Conservation (phyloP, 2,888 invertebrate species). For the Caenorhabditis zanzibari region DNA sequence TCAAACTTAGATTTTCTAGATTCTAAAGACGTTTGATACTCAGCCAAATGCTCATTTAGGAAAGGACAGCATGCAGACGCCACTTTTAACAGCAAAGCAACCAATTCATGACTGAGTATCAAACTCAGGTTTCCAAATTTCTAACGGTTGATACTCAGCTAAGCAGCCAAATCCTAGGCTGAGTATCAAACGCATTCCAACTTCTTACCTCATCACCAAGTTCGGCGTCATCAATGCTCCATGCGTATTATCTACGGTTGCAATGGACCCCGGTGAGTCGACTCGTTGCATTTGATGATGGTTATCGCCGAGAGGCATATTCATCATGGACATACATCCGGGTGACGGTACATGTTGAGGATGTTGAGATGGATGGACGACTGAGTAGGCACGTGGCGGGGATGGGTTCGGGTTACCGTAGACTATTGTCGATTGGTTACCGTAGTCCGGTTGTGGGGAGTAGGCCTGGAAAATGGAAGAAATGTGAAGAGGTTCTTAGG, state of each 20-base stretch:
- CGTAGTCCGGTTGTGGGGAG: slow-evolving; percentile 52
- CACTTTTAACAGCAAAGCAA: no score
- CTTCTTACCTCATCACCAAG: slow-evolving; percentile 14
- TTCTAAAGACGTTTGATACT: neutral
- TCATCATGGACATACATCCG: slow-evolving; percentile 74
- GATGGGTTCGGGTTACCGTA: slow-evolving; percentile 24
- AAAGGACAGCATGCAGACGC: no score
- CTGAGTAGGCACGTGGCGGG: slow-evolving; percentile 69
- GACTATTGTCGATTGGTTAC: neutral
- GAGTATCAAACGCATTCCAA: neutral
- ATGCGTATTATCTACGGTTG: slow-evolving; percentile 19
- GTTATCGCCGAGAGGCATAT: slow-evolving; percentile 60
- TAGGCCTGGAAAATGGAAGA: slow-evolving; percentile 31
- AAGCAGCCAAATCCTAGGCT: no score
- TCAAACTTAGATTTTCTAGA: no score
- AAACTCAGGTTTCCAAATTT: no score
- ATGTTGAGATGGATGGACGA: slow-evolving; percentile 52
- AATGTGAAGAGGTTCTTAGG: neutral
- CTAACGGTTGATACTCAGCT: no score
- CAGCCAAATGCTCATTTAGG: no score
- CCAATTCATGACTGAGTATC: no score
- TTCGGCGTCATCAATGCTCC: slow-evolving; percentile 53
- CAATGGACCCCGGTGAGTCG: slow-evolving; percentile 7
- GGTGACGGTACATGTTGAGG: slow-evolving; percentile 64
- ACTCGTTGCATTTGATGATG: slow-evolving; percentile 33